A percentile compares a stretch with the other conserved stretches of the same genome.
phyloP scores from a whole-genome alignment of 1,140 invertebrate genomes.

The Drepana arcuata region DNA sequence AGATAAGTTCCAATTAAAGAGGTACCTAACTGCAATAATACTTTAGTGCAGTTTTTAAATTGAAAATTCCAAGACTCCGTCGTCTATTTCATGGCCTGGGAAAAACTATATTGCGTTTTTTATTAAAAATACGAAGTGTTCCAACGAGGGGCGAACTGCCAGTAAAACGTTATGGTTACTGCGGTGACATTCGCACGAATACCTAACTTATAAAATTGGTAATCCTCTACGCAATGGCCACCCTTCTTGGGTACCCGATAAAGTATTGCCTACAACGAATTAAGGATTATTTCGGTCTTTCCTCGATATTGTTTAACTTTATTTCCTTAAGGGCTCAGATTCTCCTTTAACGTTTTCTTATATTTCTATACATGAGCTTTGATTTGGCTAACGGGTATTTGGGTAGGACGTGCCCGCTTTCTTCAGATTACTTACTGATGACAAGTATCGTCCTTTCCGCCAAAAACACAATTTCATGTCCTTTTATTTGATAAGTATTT shows the following conservation, averaged over 20 bases:
- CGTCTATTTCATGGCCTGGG: constrained; percentile 28
- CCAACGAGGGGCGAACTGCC: constrained; percentile 59
- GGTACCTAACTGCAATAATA: no score
- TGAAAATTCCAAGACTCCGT: constrained; percentile 48
- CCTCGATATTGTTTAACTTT: constrained; percentile 23
- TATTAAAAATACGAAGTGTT: constrained; percentile 64
- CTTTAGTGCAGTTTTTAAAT: no score
- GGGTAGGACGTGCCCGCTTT: no score
- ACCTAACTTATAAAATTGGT: constrained; percentile 68
- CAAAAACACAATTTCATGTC: constrained; percentile 16
- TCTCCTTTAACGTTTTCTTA: no score
- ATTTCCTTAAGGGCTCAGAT: constrained; percentile 3
- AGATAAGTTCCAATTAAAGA: no score
- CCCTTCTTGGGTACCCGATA: constrained; percentile 34
- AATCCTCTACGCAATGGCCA: constrained; percentile 35
- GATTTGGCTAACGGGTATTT: no score
- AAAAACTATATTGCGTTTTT: constrained; percentile 67
- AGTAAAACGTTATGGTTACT: constrained; percentile 68
- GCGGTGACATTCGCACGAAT: constrained; percentile 61
- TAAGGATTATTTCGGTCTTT: constrained; percentile 26
- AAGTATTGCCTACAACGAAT: constrained; percentile 34
- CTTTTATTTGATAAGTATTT: no score
- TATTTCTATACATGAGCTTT: no score
- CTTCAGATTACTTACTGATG: no score
- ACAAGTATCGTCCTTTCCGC: no score